Evolutionary conservation across 2,888 invertebrate species (phyloP).

Genomic region (Gerris lacustris): DNA sequence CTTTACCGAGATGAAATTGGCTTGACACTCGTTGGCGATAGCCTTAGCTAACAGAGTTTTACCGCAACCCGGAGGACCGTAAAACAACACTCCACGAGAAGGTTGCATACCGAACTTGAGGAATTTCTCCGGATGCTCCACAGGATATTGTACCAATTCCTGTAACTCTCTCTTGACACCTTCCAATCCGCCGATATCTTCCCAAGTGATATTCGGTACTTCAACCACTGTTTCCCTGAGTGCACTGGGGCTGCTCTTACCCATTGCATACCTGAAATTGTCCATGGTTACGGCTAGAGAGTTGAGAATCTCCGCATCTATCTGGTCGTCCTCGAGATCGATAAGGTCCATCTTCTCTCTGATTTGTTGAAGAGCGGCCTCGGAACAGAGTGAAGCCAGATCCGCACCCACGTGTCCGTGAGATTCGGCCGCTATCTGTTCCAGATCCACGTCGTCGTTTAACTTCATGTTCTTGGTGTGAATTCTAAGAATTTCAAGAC

Average conservation of each 20-base stretch:
- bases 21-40: constrained; percentile 99
- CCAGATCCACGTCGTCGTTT: constrained; percentile 92
- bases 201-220: constrained; percentile 94
- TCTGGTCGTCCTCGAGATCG: constrained; percentile 96
- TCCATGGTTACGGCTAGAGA: constrained; percentile 97
- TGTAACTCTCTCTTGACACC: constrained; percentile 92
- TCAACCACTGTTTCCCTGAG: constrained; percentile 97
- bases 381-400: constrained; percentile 94
- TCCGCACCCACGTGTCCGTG: constrained; percentile 99
- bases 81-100: constrained; percentile 93
- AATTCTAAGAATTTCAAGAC: constrained; percentile 90
- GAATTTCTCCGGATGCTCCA: constrained; percentile 99
- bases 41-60: constrained; percentile 91
- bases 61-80: constrained; percentile 96
- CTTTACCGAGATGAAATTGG: constrained; percentile 98
- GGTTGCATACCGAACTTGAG: constrained; percentile 99
- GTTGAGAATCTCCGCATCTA: constrained; percentile 93
- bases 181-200: constrained; percentile 91
- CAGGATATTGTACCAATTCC: constrained; percentile 92
- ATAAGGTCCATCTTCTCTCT: constrained; percentile 99
- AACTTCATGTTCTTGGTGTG: constrained; percentile 99
- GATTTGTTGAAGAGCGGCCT: constrained; percentile 96
- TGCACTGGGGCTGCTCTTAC: constrained; percentile 95
- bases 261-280: constrained; percentile 97
- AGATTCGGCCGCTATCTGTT: constrained; percentile 93